Conservation (phyloP, 2,113 vertebrate species). For the Mastomys natalensis region DNA sequence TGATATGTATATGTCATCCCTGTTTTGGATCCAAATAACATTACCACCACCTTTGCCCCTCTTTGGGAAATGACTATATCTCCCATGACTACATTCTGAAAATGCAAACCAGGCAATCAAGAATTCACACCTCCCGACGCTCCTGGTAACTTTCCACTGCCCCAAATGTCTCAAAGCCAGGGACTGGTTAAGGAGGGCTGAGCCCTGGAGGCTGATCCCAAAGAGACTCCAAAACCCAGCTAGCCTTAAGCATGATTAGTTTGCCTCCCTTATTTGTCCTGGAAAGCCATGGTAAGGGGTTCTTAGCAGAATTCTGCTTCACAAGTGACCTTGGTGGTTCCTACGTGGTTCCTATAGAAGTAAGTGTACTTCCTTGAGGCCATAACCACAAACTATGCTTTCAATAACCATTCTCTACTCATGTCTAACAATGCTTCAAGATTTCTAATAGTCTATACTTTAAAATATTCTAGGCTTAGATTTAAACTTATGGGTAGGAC, state of each 20-base stretch:
- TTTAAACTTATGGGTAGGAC: neutral
- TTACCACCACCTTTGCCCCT: neutral
- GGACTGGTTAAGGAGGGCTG: neutral
- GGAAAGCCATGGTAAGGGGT: neutral
- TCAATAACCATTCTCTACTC: neutral
- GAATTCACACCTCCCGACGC: neutral
- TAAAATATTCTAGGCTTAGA: neutral
- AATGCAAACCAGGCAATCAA: neutral
- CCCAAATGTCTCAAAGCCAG: neutral
- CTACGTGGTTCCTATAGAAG: neutral
- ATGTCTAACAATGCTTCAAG: neutral
- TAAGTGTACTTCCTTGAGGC: neutral
- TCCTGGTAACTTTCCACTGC: neutral
- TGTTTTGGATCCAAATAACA: neutral
- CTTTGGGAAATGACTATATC: neutral
- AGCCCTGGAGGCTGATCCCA: neutral
- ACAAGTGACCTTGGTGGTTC: neutral
- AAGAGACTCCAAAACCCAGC: neutral
- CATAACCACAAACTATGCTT: neutral
- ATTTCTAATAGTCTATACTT: neutral
- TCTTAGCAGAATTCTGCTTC: neutral
- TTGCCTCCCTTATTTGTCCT: neutral
- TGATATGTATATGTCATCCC: neutral
- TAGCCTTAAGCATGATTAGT: neutral
- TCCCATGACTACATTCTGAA: neutral